These are phyloP conservation scores for Eupithecia subumbrata DNA, from an alignment of 2,888 invertebrate genomes.

Conservation along the genomic window DNA sequence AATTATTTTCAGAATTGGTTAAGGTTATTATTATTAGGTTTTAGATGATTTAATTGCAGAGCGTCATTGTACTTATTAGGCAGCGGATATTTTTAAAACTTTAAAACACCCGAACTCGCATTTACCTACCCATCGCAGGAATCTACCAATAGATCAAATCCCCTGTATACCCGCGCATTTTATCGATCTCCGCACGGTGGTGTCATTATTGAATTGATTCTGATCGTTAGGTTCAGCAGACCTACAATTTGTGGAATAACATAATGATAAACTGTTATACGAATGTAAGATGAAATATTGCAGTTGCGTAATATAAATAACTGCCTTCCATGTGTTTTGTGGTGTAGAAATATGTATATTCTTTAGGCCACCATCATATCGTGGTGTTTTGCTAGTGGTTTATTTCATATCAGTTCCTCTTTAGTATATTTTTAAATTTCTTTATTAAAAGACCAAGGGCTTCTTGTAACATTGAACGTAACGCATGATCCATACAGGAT, in stretches of 20 bases:
- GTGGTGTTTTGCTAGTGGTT: not conserved
- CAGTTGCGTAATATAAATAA: constrained; percentile 14
- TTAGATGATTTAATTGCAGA: not conserved
- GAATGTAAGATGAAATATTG: constrained; percentile 19
- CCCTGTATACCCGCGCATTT: not conserved
- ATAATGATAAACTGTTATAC: constrained; percentile 15
- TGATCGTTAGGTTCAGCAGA: constrained; percentile 15
- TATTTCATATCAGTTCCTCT: not conserved
- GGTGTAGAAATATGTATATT: constrained; percentile 1
- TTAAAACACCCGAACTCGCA: not conserved
- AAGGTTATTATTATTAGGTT: not conserved
- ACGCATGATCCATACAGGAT: constrained; percentile 18
- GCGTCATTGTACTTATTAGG: not conserved
- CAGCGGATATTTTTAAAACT: not conserved
- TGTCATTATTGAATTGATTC: constrained; percentile 9
- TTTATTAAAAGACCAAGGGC: not conserved
- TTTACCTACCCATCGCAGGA: not conserved
- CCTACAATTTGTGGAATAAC: constrained; percentile 22
- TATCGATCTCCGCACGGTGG: not conserved
- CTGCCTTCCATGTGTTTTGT: constrained; percentile 4
- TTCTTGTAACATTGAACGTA: constrained; percentile 46
- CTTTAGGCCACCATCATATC: not conserved
- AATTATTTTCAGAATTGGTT: not conserved
- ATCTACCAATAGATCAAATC: not conserved
- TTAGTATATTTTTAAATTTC: constrained; percentile 7